Percentiles rank a stretch among this genome's conserved stretches.
Evolutionary conservation across 30 jellyfish, hydroid and myxozoan species (phyloP).

Genomic region (Rhopilema esculentum): DNA sequence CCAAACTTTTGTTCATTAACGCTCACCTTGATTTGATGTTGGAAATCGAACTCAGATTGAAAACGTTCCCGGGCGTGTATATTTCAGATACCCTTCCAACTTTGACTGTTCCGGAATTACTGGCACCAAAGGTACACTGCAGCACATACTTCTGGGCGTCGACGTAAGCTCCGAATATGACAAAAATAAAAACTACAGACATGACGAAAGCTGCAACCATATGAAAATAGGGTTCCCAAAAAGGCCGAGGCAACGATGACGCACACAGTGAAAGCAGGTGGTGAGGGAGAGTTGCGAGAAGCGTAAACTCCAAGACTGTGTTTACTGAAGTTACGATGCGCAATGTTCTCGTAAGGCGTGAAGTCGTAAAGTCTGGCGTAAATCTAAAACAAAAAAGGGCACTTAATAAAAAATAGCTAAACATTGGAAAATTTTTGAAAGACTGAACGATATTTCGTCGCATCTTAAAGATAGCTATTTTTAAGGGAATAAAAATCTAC

Average conservation of each 20-base stretch:
- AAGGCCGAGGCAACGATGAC: conserved; percentile 92
- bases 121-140: conserved; percentile 95
- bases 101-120: conserved; percentile 66
- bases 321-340: conserved; percentile 88
- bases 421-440: no score
- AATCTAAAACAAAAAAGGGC: conserved; percentile 61
- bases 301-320: conserved; percentile 87
- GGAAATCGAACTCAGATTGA: conserved; percentile 80
- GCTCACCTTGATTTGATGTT: conserved; percentile 83
- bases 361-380: conserved; percentile 96
- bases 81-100: conserved; percentile 75
- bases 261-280: conserved; percentile 97
- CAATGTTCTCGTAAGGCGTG: conserved; percentile 90
- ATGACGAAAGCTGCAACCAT: conserved; percentile 88
- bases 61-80: conserved; percentile 89
- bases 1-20: background rate
- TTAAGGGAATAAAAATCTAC: conserved; percentile 9
- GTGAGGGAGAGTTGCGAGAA: conserved; percentile 97
- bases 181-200: conserved; percentile 86
- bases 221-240: conserved; percentile 98
- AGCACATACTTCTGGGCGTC: conserved; percentile 99
- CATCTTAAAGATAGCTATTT: no score
- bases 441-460: no score
- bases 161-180: conserved; percentile 90
- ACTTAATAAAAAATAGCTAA: no score